Evolutionary conservation across 2,797 vertebrate species (phyloP), one percentile per base, ranked within the genome.

Genomic region (Acrocephalus scirpaceus): DNA sequence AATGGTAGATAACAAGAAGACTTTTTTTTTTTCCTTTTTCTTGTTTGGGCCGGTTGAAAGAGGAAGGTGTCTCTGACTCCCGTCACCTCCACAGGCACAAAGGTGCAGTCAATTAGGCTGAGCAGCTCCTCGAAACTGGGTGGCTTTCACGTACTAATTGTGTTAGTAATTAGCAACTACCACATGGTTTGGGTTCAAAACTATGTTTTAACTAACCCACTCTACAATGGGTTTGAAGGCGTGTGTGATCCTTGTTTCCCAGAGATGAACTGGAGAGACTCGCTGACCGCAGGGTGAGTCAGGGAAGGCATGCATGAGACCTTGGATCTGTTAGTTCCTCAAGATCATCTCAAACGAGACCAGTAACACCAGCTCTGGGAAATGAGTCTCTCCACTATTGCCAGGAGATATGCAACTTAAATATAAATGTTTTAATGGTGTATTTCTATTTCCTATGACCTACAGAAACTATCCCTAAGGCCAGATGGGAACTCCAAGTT

Each of bases 121-220:
- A 96, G 81, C 47, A 88, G 54, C 40, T 77, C 25, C 53, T 40
- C 23, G 38, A 69, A 92, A 32, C 70, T 61, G 58, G 30, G 87
- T 79, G 66, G 65, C 62, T 94, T 88, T 86, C 76, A 62, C 58
- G 29, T 83, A 47, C 66, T 95, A 93, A 97, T 92, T 96, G n/a
- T 5, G 1, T 71, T 51, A 61, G 92, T 77, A 93, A 95, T 94
- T 93, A 92, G n/a, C 2, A 2, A 54, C 40, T 65, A 91, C 84
- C 62, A 45, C 87, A 91, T 3, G 29, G 75, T 86, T 64, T 65
- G 56, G 13, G 54, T 93, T 92, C 57, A 42, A 58, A 95, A 82
- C 73, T 56, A 26, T 66, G 62, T 44, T 78, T 90, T 86, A 88
- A 51, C 20, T 80, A 72, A 83, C 15, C 27, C 32, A 44, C 45